These are phyloP conservation scores for Amphipoea oculea DNA, from an alignment of 2,888 invertebrate species.

Conservation along the genomic window DNA sequence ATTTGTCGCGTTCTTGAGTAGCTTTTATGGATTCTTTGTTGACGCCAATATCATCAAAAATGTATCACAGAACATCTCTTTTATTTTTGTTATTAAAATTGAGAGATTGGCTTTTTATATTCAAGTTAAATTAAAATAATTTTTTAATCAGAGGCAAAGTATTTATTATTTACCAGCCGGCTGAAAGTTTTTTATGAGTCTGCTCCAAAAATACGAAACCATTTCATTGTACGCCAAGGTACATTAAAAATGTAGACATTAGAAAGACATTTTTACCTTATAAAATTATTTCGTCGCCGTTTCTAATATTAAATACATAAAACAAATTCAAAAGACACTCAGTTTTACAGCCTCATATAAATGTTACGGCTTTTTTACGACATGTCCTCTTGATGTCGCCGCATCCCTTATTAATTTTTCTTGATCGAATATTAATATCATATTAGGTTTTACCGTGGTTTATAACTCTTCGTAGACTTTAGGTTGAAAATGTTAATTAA, in stretches of 20 bases:
- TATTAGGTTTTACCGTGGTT: conserved; percentile 53
- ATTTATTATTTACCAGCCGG: not conserved
- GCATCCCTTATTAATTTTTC: conserved; percentile 78
- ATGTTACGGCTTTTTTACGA: conserved; percentile 82
- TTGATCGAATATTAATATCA: conserved; percentile 64
- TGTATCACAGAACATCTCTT: conserved; percentile 4
- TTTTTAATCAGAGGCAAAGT: not conserved
- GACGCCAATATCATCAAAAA: conserved; percentile 26
- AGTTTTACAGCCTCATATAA: conserved; percentile 80
- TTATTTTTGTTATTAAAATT: not conserved
- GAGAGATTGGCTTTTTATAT: not conserved
- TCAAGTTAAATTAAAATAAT: conserved; percentile 1
- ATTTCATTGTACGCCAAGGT: conserved; percentile 1
- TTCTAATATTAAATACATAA: conserved; percentile 53
- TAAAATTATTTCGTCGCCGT: conserved; percentile 29
- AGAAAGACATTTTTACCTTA: conserved; percentile 37
- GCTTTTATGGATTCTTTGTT: conserved; percentile 64
- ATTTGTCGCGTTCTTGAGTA: conserved; percentile 70
- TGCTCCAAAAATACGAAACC: not conserved
- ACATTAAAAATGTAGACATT: conserved; percentile 32
- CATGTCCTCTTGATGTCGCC: conserved; percentile 74
- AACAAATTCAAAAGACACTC: conserved; percentile 70
- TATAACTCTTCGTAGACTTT: conserved; percentile 42
- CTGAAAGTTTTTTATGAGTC: not conserved
- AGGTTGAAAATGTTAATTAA: conserved; percentile 25